A percentile compares a stretch with the other conserved stretches of the same genome.
Conservation (phyloP, 64 coral and sea anemone species). For the Pocillopora damicornis region DNA sequence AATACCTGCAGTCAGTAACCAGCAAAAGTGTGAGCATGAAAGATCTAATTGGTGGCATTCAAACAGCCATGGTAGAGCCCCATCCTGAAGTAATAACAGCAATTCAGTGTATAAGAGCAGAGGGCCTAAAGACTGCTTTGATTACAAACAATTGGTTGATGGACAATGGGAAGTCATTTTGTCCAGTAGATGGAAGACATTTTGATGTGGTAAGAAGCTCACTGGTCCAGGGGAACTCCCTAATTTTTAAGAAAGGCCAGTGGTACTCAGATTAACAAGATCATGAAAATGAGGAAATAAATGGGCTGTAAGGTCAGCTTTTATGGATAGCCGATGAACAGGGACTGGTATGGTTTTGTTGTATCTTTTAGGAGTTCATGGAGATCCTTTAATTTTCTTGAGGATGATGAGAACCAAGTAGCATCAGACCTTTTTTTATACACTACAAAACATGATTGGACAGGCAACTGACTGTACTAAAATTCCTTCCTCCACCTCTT, state of each 20-base stretch:
- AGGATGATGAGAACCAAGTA: too few species aligned
- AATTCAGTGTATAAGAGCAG: slow-evolving; percentile 70
- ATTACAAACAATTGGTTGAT: slow-evolving; percentile 95
- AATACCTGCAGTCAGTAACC: slow-evolving; percentile 33
- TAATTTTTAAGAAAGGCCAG: background rate
- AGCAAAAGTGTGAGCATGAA: slow-evolving; percentile 21
- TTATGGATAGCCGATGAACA: too few species aligned
- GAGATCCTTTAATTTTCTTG: too few species aligned
- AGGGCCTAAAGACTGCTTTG: slow-evolving; percentile 85
- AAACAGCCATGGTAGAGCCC: slow-evolving; percentile 45
- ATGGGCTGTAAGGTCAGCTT: too few species aligned
- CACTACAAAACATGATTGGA: too few species aligned
- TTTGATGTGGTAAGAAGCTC: slow-evolving; percentile 90
- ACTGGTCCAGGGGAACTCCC: background rate
- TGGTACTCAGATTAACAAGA: background rate
- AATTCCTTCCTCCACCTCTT: too few species aligned
- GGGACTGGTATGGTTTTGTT: too few species aligned
- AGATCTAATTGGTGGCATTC: slow-evolving; percentile 51
- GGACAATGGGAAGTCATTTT: slow-evolving; percentile 64
- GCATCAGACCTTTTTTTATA: too few species aligned
- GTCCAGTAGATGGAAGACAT: slow-evolving; percentile 70
- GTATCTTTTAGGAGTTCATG: background rate
- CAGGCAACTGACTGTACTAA: too few species aligned
- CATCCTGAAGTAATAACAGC: slow-evolving; percentile 74
- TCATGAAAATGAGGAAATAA: too few species aligned